phyloP scores from a whole-genome alignment of 2,888 invertebrate species.

The Andrena haemorrhoa region DNA sequence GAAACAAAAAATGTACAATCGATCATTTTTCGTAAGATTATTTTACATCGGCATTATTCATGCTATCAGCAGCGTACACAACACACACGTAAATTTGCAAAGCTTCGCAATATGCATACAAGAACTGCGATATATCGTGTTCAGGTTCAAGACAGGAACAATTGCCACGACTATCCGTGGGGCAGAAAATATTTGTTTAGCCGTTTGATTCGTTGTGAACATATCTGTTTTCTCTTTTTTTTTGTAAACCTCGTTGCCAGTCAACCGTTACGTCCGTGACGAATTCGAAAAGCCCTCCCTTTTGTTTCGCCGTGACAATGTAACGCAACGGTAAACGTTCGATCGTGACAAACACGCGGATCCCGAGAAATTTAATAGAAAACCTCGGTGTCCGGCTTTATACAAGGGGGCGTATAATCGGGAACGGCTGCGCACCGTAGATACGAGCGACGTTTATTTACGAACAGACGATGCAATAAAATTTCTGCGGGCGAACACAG shows the following conservation, averaged over 20 bases:
- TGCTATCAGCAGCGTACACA: no score
- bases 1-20: no score
- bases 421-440: conserved; percentile 15
- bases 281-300: background rate
- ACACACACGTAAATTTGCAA: no score
- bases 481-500: conserved; percentile 2
- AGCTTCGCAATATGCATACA: background rate
- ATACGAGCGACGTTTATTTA: conserved; percentile 8
- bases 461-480: conserved; percentile 16
- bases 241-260: background rate
- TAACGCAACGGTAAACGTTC: conserved; percentile 17
- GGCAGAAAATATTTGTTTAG: conserved; percentile 11
- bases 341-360: conserved; percentile 24
- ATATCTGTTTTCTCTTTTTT: background rate
- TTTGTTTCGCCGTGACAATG: background rate
- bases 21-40: no score
- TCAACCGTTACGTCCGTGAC: background rate
- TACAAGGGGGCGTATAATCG: conserved; percentile 17
- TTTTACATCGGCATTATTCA: no score
- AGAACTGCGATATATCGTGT: conserved; percentile 5
- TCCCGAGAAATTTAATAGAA: conserved; percentile 23
- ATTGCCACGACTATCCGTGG: background rate
- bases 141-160: conserved; percentile 12
- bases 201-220: conserved; percentile 24
- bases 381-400: conserved; percentile 6